These are phyloP conservation scores for Gobiocypris rarus DNA, from an alignment of 2,113 vertebrate species.

Conservation along the genomic window DNA sequence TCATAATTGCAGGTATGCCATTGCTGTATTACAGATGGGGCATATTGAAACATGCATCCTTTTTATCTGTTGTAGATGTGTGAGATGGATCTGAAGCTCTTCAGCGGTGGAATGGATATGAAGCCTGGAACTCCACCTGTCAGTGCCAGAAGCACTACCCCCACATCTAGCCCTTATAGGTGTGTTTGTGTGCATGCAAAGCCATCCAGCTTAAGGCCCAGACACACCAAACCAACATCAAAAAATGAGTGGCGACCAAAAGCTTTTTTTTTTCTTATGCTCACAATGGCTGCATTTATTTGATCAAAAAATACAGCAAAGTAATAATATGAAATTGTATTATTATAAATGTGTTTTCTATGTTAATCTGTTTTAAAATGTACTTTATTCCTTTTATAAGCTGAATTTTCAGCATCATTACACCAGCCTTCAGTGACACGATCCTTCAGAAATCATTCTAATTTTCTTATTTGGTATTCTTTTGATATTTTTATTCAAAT, in stretches of 20 bases:
- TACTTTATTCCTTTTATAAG: too few species aligned
- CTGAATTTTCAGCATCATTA: too few species aligned
- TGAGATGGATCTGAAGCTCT: constrained; percentile 96
- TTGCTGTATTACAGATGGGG: constrained; percentile 53
- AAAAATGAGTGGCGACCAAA: not conserved
- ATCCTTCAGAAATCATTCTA: not conserved
- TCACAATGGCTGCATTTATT: too few species aligned
- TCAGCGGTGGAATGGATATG: constrained; percentile 91
- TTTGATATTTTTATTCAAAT: too few species aligned
- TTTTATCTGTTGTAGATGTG: constrained; percentile 81
- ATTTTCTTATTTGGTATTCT: not conserved
- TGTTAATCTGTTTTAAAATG: too few species aligned
- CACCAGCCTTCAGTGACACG: too few species aligned
- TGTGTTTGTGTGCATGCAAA: constrained; percentile 68
- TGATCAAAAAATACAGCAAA: too few species aligned
- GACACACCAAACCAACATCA: not conserved
- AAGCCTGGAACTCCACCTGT: constrained; percentile 96
- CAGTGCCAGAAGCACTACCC: constrained; percentile 89
- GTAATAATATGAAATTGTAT: too few species aligned
- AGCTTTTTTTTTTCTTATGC: too few species aligned
- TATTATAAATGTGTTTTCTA: too few species aligned
- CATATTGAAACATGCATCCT: constrained; percentile 13
- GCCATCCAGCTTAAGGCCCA: not conserved
- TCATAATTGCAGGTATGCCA: too few species aligned
- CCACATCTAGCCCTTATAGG: constrained; percentile 97